Evolutionary conservation across 2,888 invertebrate genomes (phyloP), one percentile per base, ranked within the genome.

Genomic region (Mycogona germanica): DNA sequence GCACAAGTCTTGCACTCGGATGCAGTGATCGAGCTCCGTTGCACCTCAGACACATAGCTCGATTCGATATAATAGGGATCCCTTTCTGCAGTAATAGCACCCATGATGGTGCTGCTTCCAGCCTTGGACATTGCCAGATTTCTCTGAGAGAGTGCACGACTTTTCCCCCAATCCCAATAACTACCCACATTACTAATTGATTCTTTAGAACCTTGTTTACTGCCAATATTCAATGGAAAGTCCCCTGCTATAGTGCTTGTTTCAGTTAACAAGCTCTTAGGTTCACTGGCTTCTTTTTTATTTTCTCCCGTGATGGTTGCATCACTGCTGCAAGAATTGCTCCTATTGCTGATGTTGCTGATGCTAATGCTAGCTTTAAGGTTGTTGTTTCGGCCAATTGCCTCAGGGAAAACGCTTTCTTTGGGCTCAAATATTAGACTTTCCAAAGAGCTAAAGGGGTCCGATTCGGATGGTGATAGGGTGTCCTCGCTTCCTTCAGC

Each of bases 381-480:
- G n/a, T 37, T 25, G 37, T 21, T 32, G 30, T 52, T 46, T 7
- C 52, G 2, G 14, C 45, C 45, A 6, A 52, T 46, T 9, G 45
- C 35, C 14, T 32, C 21, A 9, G 41, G 50, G 25, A 55, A 55
- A 9, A 19, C n/a, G 19, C 32, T 14, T 17, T 55, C 55, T 49
- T 64, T 64, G 3, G 64, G 64, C 51, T 64, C 63, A 55, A 64
- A 64, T 14, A 64, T 64, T 6, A 64, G 48, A 26, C 49, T 54
- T 50, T 57, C 57, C 35, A 57, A 26, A 1, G 57, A 57, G n/a
- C 57, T 51, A 3, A 57, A 51, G 2, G 41, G 50, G 32, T 57
- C 57, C 21, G 23, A 32, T 14, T 53, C 48, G 21, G n/a, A n/a
- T n/a, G n/a, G n/a, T n/a, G n/a, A n/a, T n/a, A n/a, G n/a, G n/a